These are phyloP conservation scores for Sycophila texana DNA, from an alignment of 2,888 invertebrate genomes.

Conservation along the genomic window DNA sequence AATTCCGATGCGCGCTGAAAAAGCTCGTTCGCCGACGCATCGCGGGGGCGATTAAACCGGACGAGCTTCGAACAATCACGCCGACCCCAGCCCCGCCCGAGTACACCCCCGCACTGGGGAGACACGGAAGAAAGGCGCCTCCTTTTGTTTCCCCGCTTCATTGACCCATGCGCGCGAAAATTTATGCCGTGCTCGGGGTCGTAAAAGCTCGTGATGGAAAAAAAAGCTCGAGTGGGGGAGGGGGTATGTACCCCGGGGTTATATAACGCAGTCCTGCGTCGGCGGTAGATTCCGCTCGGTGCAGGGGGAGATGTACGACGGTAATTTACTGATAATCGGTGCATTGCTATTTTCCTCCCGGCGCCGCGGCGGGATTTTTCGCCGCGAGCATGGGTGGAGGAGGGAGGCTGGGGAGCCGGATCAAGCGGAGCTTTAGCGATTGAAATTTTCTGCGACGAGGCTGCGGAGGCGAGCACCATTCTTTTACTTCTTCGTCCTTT, in stretches of 20 bases:
- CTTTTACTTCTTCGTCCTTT: background rate
- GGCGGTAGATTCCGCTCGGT: background rate
- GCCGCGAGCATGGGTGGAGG: background rate
- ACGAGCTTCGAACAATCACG: too few species aligned
- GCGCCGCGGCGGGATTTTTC: background rate
- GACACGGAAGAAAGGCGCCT: too few species aligned
- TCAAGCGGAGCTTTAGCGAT: background rate
- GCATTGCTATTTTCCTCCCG: slow-evolving; percentile 6
- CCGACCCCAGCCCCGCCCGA: too few species aligned
- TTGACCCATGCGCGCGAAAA: slow-evolving; percentile 12
- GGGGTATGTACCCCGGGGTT: background rate
- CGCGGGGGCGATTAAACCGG: too few species aligned
- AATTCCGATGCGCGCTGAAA: too few species aligned
- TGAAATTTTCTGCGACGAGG: too few species aligned
- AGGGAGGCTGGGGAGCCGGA: background rate
- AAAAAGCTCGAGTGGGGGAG: background rate
- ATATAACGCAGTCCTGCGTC: background rate
- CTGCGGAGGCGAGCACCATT: too few species aligned
- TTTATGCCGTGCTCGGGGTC: slow-evolving; percentile 20
- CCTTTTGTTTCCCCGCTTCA: background rate
- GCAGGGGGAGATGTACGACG: slow-evolving; percentile 4
- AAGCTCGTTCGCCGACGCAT: too few species aligned
- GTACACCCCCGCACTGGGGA: background rate
- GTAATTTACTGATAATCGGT: slow-evolving; percentile 35
- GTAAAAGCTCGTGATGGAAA: slow-evolving; percentile 25